Evolutionary conservation across 2,113 vertebrate species (phyloP).

Genomic region (Taxidea taxus): DNA sequence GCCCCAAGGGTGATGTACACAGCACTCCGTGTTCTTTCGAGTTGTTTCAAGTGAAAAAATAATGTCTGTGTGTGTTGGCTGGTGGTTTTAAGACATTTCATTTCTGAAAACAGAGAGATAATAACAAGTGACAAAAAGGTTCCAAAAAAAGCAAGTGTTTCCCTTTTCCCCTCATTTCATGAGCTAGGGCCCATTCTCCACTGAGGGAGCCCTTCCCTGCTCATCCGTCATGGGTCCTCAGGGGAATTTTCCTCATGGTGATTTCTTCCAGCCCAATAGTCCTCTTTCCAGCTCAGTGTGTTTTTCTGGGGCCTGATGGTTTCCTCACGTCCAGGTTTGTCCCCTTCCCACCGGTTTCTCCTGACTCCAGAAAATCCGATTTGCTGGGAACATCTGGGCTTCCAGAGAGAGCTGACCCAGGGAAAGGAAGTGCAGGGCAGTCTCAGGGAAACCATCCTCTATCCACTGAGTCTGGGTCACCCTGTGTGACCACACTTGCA

Average conservation of each 20-base stretch:
- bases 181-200: not conserved
- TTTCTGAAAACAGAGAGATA: conserved; percentile 62
- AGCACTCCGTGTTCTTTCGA: conserved; percentile 26
- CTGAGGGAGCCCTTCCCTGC: not conserved
- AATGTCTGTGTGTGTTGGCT: conserved; percentile 44
- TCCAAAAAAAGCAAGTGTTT: conserved; percentile 23
- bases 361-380: not conserved
- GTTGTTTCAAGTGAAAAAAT: conserved; percentile 48
- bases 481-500: not conserved
- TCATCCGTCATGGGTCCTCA: not conserved
- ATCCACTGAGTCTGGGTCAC: accelerated
- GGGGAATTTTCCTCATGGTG: conserved; percentile 47
- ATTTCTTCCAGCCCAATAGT: conserved; percentile 54
- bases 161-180: not conserved
- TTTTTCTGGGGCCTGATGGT: not conserved
- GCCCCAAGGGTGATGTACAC: conserved; percentile 63
- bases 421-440: not conserved
- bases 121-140: conserved; percentile 41
- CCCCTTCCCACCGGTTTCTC: not conserved
- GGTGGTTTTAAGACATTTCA: conserved; percentile 66
- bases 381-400: not conserved
- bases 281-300: not conserved
- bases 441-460: not conserved
- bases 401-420: not conserved
- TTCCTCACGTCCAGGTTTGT: not conserved